Conservation (phyloP, 1,140 invertebrate genomes). For the Idris sp. region DNA sequence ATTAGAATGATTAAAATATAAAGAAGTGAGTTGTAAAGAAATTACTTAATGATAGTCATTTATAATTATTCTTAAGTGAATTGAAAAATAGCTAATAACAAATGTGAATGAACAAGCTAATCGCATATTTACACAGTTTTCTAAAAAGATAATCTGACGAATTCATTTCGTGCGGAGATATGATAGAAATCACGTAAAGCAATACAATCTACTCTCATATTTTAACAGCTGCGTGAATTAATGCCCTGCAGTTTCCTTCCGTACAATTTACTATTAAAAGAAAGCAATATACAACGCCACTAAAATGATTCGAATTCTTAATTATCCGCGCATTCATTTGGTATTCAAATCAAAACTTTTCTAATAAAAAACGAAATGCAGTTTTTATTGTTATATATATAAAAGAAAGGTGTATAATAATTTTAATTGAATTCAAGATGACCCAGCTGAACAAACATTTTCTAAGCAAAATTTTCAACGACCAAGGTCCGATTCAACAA, state of each 20-base stretch:
- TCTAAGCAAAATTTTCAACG: too few species aligned
- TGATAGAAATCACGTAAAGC: conserved; percentile 44
- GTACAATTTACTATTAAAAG: conserved; percentile 43
- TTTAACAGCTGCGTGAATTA: conserved; percentile 24
- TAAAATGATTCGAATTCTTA: conserved; percentile 36
- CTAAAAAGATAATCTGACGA: conserved; percentile 35
- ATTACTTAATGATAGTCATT: conserved; percentile 1
- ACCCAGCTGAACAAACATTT: too few species aligned
- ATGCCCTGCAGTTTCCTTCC: conserved; percentile 39
- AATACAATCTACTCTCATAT: conserved; percentile 41
- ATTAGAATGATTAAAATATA: too few species aligned
- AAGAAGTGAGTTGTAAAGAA: too few species aligned
- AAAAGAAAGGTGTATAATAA: too few species aligned
- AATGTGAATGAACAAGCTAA: conserved; percentile 19
- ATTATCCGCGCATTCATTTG: conserved; percentile 27
- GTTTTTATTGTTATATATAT: too few species aligned
- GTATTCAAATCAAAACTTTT: conserved; percentile 8
- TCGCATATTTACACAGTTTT: conserved; percentile 30
- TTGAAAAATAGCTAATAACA: neutral
- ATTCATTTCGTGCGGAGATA: conserved; percentile 28
- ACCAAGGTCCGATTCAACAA: too few species aligned
- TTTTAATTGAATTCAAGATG: too few species aligned
- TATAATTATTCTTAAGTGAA: too few species aligned
- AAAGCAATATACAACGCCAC: conserved; percentile 33
- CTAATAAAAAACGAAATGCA: conserved; percentile 2